A percentile compares a stretch with the other conserved stretches of the same genome.
These are phyloP conservation scores for Drosophila micromelanica DNA, from an alignment of 1,140 invertebrate species.

Conservation along the genomic window DNA sequence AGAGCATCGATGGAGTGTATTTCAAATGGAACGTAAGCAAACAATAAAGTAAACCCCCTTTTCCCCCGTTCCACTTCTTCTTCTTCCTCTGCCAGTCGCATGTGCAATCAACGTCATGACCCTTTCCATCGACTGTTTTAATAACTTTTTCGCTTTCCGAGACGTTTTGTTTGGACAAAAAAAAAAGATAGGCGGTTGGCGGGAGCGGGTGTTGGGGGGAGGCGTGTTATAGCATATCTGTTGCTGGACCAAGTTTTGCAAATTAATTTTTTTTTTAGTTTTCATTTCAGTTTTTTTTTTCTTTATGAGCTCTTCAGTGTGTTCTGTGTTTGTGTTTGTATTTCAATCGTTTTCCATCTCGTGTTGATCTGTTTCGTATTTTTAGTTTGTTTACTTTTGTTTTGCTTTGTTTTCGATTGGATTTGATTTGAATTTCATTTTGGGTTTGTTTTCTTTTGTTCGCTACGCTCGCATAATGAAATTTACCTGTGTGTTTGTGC, in stretches of 20 bases:
- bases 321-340: conserved; percentile 17
- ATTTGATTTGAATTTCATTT: conserved; percentile 37
- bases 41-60: conserved; percentile 24
- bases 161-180: conserved; percentile 62
- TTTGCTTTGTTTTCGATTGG: conserved; percentile 29
- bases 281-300: conserved; percentile 23
- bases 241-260: conserved; percentile 33
- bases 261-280: conserved; percentile 6
- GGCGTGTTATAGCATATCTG: conserved; percentile 14
- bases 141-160: conserved; percentile 66
- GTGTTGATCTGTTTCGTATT: conserved; percentile 33
- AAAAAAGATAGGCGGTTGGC: not conserved
- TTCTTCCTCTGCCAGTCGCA: conserved; percentile 22
- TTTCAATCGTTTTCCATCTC: not conserved
- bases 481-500: conserved; percentile 33
- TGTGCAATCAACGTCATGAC: conserved; percentile 50
- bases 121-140: conserved; percentile 72
- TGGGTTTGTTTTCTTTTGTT: conserved; percentile 3
- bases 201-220: not conserved
- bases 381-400: conserved; percentile 29
- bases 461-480: conserved; percentile 50
- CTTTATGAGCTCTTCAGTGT: conserved; percentile 14
- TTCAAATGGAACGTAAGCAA: conserved; percentile 15
- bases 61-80: conserved; percentile 23
- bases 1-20: conserved; percentile 11